Base-by-base conservation (phyloP, 2,797 vertebrate genomes). In the Chelidonichthys spinosus region DNA sequence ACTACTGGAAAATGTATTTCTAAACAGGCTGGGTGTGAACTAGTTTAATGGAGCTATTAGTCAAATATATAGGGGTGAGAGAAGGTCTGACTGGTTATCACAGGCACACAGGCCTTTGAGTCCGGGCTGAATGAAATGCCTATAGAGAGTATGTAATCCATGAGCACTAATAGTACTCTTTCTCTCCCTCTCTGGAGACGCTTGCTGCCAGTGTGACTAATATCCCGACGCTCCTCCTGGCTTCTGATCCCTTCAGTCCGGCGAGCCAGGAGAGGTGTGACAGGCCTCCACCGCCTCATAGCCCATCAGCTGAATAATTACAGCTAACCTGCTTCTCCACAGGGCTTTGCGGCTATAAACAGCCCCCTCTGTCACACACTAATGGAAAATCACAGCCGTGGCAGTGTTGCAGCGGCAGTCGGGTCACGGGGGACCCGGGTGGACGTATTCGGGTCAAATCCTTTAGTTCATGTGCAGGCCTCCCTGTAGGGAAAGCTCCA, bases 301-400 rank as follows among this genome's bases (percentile, higher is more conserved):
- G 74, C 69, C 84, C 39, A 66, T 82, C 74, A 70, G 65, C 76
- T 88, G 82, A 89, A 80, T 89, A 89, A 87, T 89, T 89, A 89
- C 89, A 50, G 80, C 82, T 87, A 82, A 87, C 82, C 84, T 69
- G 63, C 75, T 72, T 63, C 81, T 82, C 79, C 67, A 66, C 71
- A 59, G 85, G 84, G 75, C 64, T 60, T 66, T 13, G 36, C 72
- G 61, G 82, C 82, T 77, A 76, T 82, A 71, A 88, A 79, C 49
- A 61, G 76, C 64, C 63, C n/a, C 25, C 39, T 15, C 78, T 67
- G 83, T 82, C 81, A 85, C 82, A 60, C 74, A 6, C 74, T 87
- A 86, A 90, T 85, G 81, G 87, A 74, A 73, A 82, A 61, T 71
- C 69, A 18, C 2, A 54, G 65, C 62, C 3, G 63, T 42, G 69